Evolutionary conservation across 2,888 invertebrate species (phyloP).

Genomic region (Lepidocyrtinus sp.): DNA sequence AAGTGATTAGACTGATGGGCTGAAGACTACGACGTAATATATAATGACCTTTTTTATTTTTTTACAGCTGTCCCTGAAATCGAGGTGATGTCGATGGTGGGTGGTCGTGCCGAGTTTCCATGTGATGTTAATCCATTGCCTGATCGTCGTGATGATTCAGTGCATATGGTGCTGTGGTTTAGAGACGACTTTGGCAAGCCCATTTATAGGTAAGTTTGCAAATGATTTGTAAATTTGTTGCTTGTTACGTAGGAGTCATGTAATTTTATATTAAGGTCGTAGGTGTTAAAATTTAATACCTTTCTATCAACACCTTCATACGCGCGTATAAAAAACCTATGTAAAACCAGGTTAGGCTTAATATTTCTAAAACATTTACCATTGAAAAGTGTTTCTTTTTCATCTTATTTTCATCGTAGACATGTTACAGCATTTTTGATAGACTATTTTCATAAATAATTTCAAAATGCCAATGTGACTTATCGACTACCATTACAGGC

Average conservation of each 20-base stretch:
- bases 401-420: no score
- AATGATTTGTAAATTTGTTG: background rate
- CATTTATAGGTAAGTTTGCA: slow-evolving; percentile 82
- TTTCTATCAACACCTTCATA: no score
- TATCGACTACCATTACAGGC: no score
- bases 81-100: slow-evolving; percentile 90
- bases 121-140: slow-evolving; percentile 83
- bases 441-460: no score
- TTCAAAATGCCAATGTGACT: no score
- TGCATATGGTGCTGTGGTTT: slow-evolving; percentile 95
- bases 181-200: slow-evolving; percentile 89
- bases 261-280: background rate
- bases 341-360: no score
- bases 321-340: no score
- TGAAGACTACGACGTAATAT: background rate
- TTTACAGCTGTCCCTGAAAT: slow-evolving; percentile 80
- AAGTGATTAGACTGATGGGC: background rate
- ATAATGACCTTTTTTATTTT: slow-evolving; percentile 62
- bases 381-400: no score
- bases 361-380: no score
- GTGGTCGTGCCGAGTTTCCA: slow-evolving; percentile 88
- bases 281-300: background rate
- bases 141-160: slow-evolving; percentile 86
- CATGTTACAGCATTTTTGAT: no score
- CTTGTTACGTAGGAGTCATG: no score